Conservation (phyloP, 2,113 vertebrate genomes). For the Oxygymnocypris stewartii region DNA sequence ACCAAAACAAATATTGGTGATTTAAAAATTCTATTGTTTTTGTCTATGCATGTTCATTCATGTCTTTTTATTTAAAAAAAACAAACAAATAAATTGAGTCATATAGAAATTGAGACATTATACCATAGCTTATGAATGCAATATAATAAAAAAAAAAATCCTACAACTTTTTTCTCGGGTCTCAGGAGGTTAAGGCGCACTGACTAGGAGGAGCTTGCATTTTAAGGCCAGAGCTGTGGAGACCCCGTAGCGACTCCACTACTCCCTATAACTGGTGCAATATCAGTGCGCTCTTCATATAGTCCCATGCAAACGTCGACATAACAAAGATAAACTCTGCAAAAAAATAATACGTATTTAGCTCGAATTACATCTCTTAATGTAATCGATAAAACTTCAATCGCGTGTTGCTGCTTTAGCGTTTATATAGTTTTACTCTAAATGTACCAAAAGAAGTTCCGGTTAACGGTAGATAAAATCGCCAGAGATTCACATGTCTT, state of each 20-base stretch:
- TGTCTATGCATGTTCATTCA: too few species aligned
- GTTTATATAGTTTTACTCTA: background rate
- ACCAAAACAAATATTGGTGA: too few species aligned
- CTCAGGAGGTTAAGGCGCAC: too few species aligned
- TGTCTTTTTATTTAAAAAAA: too few species aligned
- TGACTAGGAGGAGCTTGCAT: too few species aligned
- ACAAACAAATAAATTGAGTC: too few species aligned
- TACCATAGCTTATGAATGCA: too few species aligned
- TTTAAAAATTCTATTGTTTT: too few species aligned
- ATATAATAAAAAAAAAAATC: too few species aligned
- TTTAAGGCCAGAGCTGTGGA: slow-evolving; percentile 44
- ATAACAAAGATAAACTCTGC: background rate
- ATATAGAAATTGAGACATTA: too few species aligned
- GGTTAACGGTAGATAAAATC: slow-evolving; percentile 78
- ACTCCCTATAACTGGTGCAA: slow-evolving; percentile 78
- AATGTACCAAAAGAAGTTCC: slow-evolving; percentile 75
- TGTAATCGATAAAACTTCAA: background rate
- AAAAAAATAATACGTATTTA: background rate
- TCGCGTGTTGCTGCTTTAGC: background rate
- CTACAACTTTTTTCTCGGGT: too few species aligned
- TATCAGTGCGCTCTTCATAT: slow-evolving; percentile 82
- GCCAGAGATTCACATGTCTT: slow-evolving; percentile 67
- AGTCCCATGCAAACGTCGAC: slow-evolving; percentile 54
- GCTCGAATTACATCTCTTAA: background rate
- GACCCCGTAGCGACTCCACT: slow-evolving; percentile 61